Percentiles rank a stretch among this genome's conserved stretches.
phyloP scores from a whole-genome alignment of 1,140 invertebrate genomes.

The Drosophila simulans region DNA sequence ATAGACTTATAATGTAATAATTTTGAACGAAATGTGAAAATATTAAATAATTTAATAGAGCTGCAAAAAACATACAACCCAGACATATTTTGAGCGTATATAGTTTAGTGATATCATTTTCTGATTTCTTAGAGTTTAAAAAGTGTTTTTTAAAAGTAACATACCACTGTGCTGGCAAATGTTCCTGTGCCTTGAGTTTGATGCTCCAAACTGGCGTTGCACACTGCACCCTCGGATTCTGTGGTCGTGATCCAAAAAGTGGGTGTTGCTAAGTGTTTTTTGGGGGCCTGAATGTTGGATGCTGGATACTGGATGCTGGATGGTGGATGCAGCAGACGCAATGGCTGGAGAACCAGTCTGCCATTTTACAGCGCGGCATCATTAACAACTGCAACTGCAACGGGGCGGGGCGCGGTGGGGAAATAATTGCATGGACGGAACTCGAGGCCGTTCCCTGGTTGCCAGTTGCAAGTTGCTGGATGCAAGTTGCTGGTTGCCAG shows the following conservation, averaged over 20 bases:
- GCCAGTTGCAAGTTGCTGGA: conserved; percentile 28
- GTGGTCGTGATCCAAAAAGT: conserved; percentile 77
- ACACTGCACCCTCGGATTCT: conserved; percentile 40
- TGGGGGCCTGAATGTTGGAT: conserved; percentile 63
- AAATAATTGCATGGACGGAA: conserved; percentile 73
- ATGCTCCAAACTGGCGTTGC: conserved; percentile 9
- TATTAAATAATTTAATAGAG: no score
- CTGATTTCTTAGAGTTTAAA: no score
- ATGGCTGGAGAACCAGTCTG: conserved; percentile 73
- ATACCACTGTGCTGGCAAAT: conserved; percentile 20
- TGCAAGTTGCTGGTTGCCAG: conserved; percentile 8
- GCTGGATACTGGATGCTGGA: conserved; percentile 53
- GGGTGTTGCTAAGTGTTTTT: conserved; percentile 80
- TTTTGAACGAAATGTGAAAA: no score
- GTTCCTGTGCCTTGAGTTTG: not conserved
- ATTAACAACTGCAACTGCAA: conserved; percentile 67
- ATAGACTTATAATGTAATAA: no score
- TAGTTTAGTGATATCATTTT: no score
- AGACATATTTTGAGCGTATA: no score
- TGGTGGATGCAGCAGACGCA: conserved; percentile 62
- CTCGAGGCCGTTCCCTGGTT: conserved; percentile 68
- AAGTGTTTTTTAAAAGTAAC: not conserved
- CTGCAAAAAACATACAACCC: no score
- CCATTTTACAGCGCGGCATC: conserved; percentile 77
- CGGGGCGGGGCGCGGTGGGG: conserved; percentile 62